These are phyloP conservation scores for Cybosia mesomella DNA, from an alignment of 2,888 invertebrate species.

Conservation along the genomic window DNA sequence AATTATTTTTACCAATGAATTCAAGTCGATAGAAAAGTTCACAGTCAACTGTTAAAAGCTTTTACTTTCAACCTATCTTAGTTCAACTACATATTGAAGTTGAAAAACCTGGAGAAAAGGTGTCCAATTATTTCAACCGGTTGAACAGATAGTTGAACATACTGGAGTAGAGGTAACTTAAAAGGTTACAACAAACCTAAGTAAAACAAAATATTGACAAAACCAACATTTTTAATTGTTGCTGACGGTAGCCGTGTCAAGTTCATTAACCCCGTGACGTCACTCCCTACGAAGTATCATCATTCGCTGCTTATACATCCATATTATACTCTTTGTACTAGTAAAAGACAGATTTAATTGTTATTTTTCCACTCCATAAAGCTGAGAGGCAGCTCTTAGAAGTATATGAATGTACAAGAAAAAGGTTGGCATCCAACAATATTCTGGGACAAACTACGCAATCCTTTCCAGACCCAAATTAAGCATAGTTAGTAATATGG, in stretches of 20 bases:
- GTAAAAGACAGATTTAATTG: background rate
- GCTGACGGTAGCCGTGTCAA: conserved; percentile 54
- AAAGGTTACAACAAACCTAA: background rate
- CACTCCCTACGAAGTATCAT: conserved; percentile 42
- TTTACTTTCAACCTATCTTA: background rate
- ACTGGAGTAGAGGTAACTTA: too few relatives aligned
- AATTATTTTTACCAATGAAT: background rate
- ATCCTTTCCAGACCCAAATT: too few relatives aligned
- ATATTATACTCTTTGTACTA: conserved; percentile 2
- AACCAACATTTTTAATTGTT: conserved; percentile 25
- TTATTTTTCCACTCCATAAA: background rate
- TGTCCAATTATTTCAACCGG: too few relatives aligned
- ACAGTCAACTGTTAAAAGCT: background rate
- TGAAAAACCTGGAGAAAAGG: too few relatives aligned
- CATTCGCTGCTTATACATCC: conserved; percentile 20
- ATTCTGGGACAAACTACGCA: too few relatives aligned
- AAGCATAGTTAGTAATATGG: too few relatives aligned
- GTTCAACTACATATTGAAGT: too few relatives aligned
- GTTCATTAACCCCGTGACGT: conserved; percentile 66
- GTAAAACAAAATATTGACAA: background rate
- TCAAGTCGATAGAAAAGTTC: background rate
- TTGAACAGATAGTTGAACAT: too few relatives aligned
- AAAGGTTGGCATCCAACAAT: too few relatives aligned
- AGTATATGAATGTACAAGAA: too few relatives aligned
- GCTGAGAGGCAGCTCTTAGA: too few relatives aligned